phyloP scores from a whole-genome alignment of 2,888 invertebrate species.

The Pocota personata region DNA sequence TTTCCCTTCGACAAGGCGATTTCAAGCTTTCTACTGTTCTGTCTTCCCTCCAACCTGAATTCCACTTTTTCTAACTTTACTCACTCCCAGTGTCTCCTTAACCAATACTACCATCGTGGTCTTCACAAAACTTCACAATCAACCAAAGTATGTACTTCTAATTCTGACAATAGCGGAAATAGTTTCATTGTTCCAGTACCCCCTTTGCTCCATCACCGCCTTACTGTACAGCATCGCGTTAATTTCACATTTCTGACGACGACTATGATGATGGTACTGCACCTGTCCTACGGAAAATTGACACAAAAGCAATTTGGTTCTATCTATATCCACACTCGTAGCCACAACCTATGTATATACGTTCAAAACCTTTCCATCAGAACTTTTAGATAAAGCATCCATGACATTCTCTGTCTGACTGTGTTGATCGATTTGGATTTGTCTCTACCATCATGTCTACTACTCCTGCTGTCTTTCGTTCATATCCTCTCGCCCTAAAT shows the following conservation, averaged over 20 bases:
- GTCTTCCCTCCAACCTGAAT: too few species aligned
- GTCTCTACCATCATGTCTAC: not conserved
- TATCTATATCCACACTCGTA: not conserved
- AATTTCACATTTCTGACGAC: slow-evolving; percentile 7
- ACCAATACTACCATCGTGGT: not conserved
- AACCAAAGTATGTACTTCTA: not conserved
- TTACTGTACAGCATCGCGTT: slow-evolving; percentile 7
- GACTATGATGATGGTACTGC: slow-evolving; percentile 15
- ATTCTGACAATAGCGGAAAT: not conserved
- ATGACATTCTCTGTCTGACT: slow-evolving; percentile 43
- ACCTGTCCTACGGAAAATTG: slow-evolving; percentile 40
- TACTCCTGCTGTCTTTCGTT: slow-evolving; percentile 5
- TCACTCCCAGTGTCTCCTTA: not conserved
- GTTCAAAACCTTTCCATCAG: not conserved
- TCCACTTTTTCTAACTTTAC: too few species aligned
- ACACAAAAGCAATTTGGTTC: slow-evolving; percentile 59
- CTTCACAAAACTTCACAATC: too few species aligned
- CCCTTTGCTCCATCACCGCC: not conserved
- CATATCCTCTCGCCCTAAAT: slow-evolving; percentile 23
- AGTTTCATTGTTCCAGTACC: slow-evolving; percentile 1
- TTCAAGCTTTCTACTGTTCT: too few species aligned
- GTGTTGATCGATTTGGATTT: slow-evolving; percentile 46
- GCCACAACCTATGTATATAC: slow-evolving; percentile 15
- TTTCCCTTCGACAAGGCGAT: too few species aligned
- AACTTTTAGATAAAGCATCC: slow-evolving; percentile 53